Conservation (phyloP, 2,113 vertebrate species). For the Menura novaehollandiae region DNA sequence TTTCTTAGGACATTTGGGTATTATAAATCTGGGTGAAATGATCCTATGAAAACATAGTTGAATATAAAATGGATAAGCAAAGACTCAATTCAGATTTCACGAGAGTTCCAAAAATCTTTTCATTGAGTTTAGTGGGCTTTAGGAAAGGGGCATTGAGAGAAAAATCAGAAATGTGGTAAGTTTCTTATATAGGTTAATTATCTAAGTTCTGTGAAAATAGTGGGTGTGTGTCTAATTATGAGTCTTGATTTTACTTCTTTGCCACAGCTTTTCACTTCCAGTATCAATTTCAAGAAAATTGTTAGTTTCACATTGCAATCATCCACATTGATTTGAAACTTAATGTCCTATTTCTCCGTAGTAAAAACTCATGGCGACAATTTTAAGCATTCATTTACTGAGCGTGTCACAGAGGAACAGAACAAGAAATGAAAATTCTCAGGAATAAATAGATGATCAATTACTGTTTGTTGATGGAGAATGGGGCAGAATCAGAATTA, state of each 20-base stretch:
- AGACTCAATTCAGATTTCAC: neutral
- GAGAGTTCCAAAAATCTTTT: neutral
- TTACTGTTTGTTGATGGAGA: neutral
- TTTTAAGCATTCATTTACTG: conserved; percentile 10
- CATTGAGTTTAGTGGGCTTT: neutral
- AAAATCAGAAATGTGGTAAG: neutral
- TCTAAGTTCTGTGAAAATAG: neutral
- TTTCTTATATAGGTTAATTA: neutral
- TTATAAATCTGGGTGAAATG: neutral
- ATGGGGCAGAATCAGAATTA: neutral
- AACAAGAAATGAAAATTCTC: neutral
- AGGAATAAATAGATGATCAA: neutral
- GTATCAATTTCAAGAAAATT: conserved; percentile 37
- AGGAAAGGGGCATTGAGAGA: neutral
- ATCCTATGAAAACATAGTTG: neutral
- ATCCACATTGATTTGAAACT: conserved; percentile 18
- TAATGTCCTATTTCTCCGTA: neutral
- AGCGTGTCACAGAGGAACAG: neutral
- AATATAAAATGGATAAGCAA: neutral
- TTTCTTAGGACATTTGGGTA: neutral
- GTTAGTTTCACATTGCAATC: neutral
- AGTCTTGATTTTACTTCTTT: conserved; percentile 18
- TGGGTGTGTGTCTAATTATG: neutral
- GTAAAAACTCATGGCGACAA: neutral
- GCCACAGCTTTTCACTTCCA: neutral